phyloP scores from a whole-genome alignment of 2,113 vertebrate species.

The Labrus mixtus region DNA sequence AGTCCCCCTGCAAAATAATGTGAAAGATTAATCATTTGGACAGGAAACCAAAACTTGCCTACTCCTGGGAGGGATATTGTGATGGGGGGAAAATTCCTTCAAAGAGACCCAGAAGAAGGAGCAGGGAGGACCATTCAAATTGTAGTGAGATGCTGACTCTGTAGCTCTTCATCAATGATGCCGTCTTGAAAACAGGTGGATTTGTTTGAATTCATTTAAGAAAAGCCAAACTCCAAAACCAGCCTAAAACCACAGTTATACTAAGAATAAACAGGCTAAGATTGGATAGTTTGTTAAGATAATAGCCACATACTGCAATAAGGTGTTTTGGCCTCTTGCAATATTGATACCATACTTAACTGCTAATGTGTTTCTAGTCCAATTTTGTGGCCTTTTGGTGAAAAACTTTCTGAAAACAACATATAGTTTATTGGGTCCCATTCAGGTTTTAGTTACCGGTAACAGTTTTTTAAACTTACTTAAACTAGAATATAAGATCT shows the following conservation, averaged over 20 bases:
- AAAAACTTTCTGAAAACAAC: not conserved
- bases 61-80: slow-evolving; percentile 54
- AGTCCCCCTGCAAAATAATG: slow-evolving; percentile 69
- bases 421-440: not conserved
- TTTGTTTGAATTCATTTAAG: not conserved
- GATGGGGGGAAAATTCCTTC: slow-evolving; percentile 37
- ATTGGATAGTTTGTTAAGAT: not conserved
- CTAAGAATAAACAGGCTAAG: slow-evolving; percentile 6
- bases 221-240: slow-evolving; percentile 6
- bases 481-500: not conserved
- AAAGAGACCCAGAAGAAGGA: slow-evolving; percentile 35
- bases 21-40: slow-evolving; percentile 78
- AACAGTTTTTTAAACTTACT: not conserved
- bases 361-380: slow-evolving; percentile 32
- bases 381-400: slow-evolving; percentile 16
- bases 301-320: not conserved
- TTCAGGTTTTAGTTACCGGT: not conserved
- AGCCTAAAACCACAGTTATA: not conserved
- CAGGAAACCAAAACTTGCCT: slow-evolving; percentile 64
- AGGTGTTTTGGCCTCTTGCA: slow-evolving; percentile 10
- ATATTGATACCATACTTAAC: slow-evolving; percentile 36
- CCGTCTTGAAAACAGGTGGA: not conserved
- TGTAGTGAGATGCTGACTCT: not conserved
- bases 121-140: slow-evolving; percentile 6
- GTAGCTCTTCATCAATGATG: not conserved